Evolutionary conservation across 2,888 invertebrate genomes (phyloP).

Genomic region (Synanthedon andrenaeformis): DNA sequence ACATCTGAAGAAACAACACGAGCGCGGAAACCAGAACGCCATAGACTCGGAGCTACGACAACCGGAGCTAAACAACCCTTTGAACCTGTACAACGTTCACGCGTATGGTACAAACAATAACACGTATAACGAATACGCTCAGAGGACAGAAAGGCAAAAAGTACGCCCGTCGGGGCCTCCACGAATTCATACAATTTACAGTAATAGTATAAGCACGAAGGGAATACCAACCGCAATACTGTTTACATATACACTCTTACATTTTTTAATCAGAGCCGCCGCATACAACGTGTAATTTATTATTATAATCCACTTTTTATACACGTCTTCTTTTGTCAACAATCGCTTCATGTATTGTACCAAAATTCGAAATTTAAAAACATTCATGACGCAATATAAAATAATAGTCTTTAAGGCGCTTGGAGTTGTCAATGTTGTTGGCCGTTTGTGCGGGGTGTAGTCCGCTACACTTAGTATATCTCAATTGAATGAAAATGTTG

Average conservation of each 20-base stretch:
- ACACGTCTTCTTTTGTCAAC: too few species aligned
- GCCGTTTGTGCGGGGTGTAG: too few species aligned
- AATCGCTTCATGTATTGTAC: too few species aligned
- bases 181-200: constrained; percentile 43
- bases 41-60: constrained; percentile 47
- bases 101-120: constrained; percentile 36
- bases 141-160: constrained; percentile 54
- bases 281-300: constrained; percentile 18
- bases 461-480: too few species aligned
- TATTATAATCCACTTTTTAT: constrained; percentile 3
- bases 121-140: constrained; percentile 48
- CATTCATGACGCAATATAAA: too few species aligned
- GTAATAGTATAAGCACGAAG: constrained; percentile 11
- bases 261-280: constrained; percentile 13
- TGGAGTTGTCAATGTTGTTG: too few species aligned
- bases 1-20: constrained; percentile 49
- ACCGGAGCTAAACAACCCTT: constrained; percentile 45
- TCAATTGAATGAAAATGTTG: too few species aligned
- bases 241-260: background rate
- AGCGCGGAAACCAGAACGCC: constrained; percentile 44
- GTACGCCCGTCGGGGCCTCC: constrained; percentile 56
- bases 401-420: too few species aligned
- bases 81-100: constrained; percentile 44
- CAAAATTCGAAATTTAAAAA: too few species aligned
- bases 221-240: background rate